Base-by-base conservation (phyloP, 2,113 vertebrate species). In the Chloropsis cyanopogon region DNA sequence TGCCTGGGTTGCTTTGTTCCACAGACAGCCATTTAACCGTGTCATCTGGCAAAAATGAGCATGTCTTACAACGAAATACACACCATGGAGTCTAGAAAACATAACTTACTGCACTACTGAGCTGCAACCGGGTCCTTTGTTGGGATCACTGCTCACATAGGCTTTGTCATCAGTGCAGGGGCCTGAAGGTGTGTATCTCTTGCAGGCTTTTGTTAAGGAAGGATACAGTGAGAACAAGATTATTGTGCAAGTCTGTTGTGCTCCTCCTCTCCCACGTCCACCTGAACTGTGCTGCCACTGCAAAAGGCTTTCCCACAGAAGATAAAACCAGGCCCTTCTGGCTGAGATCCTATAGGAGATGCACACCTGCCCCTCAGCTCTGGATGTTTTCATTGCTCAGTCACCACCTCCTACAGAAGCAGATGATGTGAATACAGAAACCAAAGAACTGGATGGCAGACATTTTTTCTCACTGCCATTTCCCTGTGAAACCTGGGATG, bases 201-300 rank as follows among this genome's bases (percentile, higher is more conserved):
- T 31, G 37, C 22, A 61, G 29, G 19, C 24, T 82, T 9, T 7
- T 61, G 28, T 52, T 65, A 71, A 47, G 20, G 10, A 66, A 56
- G 9, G 4, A 56, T 46, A 82, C 15, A 41, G 14, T 0, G 0
- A 60, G 14, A 70, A 41, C 8, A 21, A 69, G 19, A 16, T 50
- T 19, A 37, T 12, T 11, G 1, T 65, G 18, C 50, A 46, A 72
- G 29, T 61, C 29, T 52, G 33, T 9, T 24, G 7, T 41, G 18
- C 21, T 64, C 8, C 16, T 83, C 7, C 24, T 75, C 28, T 78
- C 37, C 11, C 12, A 26, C 12, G 37, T 24, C 41, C 41, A 66
- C 31, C 41, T 63, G 47, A 72, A 37, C 25, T n/a, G 15, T 49
- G 31, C 49, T 60, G 60, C 50, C 25, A 60, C 33, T 25, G 35